Conservation (phyloP, 2,888 invertebrate genomes). For the Mactromeris polynyma region DNA sequence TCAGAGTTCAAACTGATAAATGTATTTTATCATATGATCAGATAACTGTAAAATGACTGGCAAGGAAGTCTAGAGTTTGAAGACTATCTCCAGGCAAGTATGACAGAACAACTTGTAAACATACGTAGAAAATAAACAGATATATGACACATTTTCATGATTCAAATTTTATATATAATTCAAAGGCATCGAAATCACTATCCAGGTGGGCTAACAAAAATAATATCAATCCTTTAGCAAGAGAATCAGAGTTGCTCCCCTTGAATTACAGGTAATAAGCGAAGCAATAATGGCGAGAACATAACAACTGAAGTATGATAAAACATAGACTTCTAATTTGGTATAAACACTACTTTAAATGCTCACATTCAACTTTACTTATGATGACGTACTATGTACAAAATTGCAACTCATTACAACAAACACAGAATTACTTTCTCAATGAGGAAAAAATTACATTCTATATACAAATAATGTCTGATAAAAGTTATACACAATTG, state of each 20-base stretch:
- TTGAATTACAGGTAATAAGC: not conserved
- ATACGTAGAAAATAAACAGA: not conserved
- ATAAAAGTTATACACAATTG: not conserved
- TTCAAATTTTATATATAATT: slow-evolving; percentile 7
- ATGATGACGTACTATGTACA: slow-evolving; percentile 10
- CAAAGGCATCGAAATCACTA: not conserved
- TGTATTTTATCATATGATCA: not conserved
- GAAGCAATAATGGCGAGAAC: not conserved
- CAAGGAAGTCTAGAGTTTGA: not conserved
- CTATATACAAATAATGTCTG: slow-evolving; percentile 4
- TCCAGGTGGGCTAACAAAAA: not conserved
- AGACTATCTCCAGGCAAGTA: not conserved
- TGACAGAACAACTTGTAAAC: not conserved
- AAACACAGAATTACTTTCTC: not conserved
- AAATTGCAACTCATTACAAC: slow-evolving; percentile 5
- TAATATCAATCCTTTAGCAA: not conserved
- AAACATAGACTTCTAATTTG: not conserved
- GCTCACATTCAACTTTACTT: not conserved
- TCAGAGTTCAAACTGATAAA: not conserved
- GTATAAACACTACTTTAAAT: not conserved
- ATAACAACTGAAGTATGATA: not conserved
- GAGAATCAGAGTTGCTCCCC: slow-evolving; percentile 13
- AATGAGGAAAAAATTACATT: not conserved
- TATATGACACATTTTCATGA: not conserved
- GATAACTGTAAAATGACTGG: not conserved